Evolutionary conservation across 2,888 invertebrate species (phyloP).

Genomic region (Spodoptera picta): DNA sequence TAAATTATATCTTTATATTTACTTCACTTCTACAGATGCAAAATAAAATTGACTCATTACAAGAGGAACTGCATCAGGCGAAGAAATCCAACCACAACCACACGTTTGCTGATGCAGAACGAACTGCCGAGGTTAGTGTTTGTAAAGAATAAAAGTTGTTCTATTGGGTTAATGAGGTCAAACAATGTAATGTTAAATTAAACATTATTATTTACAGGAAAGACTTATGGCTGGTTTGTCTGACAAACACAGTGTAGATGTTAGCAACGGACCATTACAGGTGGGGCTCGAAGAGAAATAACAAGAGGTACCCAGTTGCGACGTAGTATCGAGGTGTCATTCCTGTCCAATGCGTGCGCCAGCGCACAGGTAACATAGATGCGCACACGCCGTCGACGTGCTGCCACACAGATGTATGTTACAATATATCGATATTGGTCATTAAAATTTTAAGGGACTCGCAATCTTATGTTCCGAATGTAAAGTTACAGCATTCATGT

Average conservation of each 20-base stretch:
- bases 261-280: constrained; percentile 86
- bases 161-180: too few species aligned
- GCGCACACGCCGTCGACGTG: constrained; percentile 44
- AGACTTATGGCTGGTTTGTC: constrained; percentile 81
- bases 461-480: constrained; percentile 47
- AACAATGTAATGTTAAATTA: background rate
- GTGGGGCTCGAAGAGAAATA: constrained; percentile 88
- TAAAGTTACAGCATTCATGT: constrained; percentile 31
- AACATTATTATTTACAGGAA: constrained; percentile 75
- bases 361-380: constrained; percentile 62
- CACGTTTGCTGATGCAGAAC: constrained; percentile 79
- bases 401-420: constrained; percentile 45
- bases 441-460: constrained; percentile 50
- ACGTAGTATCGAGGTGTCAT: constrained; percentile 71
- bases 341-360: constrained; percentile 60
- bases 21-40: constrained; percentile 77
- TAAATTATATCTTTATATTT: constrained; percentile 34
- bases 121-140: constrained; percentile 74
- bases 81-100: constrained; percentile 71
- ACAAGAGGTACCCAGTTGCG: constrained; percentile 72
- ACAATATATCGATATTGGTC: constrained; percentile 50
- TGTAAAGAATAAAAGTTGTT: too few species aligned
- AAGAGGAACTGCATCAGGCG: constrained; percentile 79
- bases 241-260: constrained; percentile 75
- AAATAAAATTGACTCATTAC: constrained; percentile 83